Evolutionary conservation across 2,113 vertebrate species (phyloP).

Genomic region (Rostratula benghalensis): DNA sequence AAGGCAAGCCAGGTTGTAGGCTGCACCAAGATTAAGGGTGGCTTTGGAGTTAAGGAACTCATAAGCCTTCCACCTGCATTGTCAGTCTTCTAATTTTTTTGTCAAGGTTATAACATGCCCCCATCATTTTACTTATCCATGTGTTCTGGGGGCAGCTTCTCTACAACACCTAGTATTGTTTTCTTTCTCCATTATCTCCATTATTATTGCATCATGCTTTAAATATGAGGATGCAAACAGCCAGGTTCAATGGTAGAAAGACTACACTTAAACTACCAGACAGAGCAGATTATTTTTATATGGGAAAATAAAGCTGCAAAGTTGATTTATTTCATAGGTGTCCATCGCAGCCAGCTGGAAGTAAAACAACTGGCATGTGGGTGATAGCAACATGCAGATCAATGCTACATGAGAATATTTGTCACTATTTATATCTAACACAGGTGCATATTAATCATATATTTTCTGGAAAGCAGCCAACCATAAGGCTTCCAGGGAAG

Average conservation of each 20-base stretch:
- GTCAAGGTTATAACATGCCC: fast-evolving
- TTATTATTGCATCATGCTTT: not conserved
- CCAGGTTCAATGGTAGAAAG: not conserved
- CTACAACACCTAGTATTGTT: not conserved
- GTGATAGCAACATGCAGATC: not conserved
- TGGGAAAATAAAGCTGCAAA: not conserved
- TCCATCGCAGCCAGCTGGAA: not conserved
- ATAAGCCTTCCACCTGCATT: not conserved
- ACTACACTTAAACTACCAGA: not conserved
- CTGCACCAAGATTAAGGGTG: not conserved
- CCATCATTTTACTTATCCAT: not conserved
- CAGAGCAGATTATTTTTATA: not conserved
- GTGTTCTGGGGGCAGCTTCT: not conserved
- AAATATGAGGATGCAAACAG: not conserved
- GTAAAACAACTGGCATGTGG: not conserved
- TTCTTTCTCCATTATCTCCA: not conserved
- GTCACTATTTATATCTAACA: not conserved
- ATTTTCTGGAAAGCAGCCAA: not conserved
- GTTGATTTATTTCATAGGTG: not conserved
- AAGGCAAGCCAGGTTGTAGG: not conserved
- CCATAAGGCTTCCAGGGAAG: not conserved
- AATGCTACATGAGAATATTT: not conserved
- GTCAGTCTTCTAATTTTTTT: not conserved
- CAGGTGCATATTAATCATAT: not conserved
- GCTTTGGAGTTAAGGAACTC: not conserved